Evolutionary conservation across 2,797 vertebrate species (phyloP).

Genomic region (Numenius phaeopus): DNA sequence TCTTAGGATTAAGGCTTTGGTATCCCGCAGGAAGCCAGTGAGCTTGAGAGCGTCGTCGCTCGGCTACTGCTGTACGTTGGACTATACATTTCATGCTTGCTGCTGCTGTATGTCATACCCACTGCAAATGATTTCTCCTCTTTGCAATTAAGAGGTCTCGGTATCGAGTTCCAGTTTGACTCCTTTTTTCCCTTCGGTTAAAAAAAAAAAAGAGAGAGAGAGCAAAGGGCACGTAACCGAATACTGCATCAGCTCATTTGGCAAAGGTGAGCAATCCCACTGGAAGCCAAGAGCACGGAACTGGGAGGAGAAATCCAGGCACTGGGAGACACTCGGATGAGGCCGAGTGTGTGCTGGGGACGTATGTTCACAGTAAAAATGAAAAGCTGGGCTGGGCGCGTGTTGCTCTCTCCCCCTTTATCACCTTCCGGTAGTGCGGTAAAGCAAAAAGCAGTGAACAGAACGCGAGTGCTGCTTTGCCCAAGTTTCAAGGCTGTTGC

Average conservation of each 20-base stretch:
- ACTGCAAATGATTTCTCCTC: not conserved
- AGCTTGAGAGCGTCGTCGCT: not conserved
- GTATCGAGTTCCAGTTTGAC: not conserved
- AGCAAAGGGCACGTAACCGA: not conserved
- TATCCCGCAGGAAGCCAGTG: not conserved
- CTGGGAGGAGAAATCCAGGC: not conserved
- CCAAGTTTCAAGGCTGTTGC: not conserved
- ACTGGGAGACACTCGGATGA: not conserved
- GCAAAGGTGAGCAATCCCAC: not conserved
- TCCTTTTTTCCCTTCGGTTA: not conserved
- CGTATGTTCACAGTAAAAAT: not conserved
- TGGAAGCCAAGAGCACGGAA: not conserved
- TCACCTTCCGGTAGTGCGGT: rapidly evolving
- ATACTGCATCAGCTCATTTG: not conserved
- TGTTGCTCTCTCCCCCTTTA: not conserved
- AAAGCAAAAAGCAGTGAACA: not conserved
- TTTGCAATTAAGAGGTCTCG: not conserved
- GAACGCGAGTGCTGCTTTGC: not conserved
- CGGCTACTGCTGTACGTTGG: not conserved
- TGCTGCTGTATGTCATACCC: not conserved
- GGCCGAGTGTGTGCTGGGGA: not conserved
- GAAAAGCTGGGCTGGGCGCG: rapidly evolving
- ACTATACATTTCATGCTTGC: not conserved
- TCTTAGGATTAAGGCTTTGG: not conserved
- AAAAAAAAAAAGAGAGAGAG: not conserved